Conservation (phyloP, 2,888 invertebrate genomes). For the Andricus quercusramuli region DNA sequence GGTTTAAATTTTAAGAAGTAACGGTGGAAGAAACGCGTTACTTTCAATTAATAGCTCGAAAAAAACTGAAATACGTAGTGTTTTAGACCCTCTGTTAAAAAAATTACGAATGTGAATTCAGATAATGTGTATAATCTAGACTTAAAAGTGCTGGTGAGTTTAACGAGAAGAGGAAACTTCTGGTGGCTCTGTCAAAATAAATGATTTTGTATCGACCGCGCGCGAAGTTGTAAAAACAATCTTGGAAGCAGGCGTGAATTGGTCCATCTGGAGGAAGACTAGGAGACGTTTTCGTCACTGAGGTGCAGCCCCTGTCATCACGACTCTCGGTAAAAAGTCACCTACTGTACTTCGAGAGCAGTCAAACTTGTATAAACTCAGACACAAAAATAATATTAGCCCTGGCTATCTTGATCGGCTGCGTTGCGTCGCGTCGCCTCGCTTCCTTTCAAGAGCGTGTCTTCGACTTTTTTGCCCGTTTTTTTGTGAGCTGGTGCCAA, state of each 20-base stretch:
- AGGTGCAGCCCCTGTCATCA: slow-evolving; percentile 34
- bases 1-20: too few relatives aligned
- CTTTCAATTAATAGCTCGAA: too few relatives aligned
- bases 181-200: slow-evolving; percentile 18
- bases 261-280: slow-evolving; percentile 37
- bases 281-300: slow-evolving; percentile 12
- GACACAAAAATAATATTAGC: slow-evolving; percentile 40
- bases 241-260: slow-evolving; percentile 16
- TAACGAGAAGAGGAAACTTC: slow-evolving; percentile 31
- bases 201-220: slow-evolving; percentile 11
- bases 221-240: slow-evolving; percentile 34
- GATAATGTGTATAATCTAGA: slow-evolving; percentile 8
- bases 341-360: slow-evolving; percentile 34
- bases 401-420: slow-evolving; percentile 35
- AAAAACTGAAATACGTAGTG: too few relatives aligned
- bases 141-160: slow-evolving; percentile 5
- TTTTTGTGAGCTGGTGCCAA: slow-evolving; percentile 28
- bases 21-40: too few relatives aligned
- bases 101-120: neutral
- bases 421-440: slow-evolving; percentile 14
- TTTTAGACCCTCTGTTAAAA: too few relatives aligned
- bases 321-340: slow-evolving; percentile 27
- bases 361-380: slow-evolving; percentile 38
- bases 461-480: neutral
- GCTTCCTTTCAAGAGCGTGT: slow-evolving; percentile 22